These are phyloP conservation scores for Parelbella ahira DNA, from an alignment of 2,888 invertebrate species.

Conservation along the genomic window DNA sequence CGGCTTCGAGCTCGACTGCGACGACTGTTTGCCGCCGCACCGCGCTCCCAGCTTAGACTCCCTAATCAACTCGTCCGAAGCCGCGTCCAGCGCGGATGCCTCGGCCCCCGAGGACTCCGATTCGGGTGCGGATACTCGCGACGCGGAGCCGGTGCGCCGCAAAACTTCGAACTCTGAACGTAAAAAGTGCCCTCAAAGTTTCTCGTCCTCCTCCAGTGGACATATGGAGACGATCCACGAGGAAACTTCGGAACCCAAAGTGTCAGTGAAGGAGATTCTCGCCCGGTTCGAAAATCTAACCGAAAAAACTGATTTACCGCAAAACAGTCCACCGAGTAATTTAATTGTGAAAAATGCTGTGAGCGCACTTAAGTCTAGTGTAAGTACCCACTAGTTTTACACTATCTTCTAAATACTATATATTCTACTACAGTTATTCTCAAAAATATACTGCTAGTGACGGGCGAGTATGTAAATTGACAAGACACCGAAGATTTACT, in stretches of 20 bases:
- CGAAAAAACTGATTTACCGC: slow-evolving; percentile 60
- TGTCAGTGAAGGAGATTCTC: slow-evolving; percentile 90
- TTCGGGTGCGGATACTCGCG: slow-evolving; percentile 84
- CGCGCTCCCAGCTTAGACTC: slow-evolving; percentile 84
- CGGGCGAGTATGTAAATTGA: slow-evolving; percentile 7
- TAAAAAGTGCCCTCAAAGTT: slow-evolving; percentile 70
- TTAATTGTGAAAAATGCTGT: slow-evolving; percentile 16
- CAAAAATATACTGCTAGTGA: slow-evolving; percentile 7
- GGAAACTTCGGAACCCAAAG: slow-evolving; percentile 88
- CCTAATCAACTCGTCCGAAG: slow-evolving; percentile 85
- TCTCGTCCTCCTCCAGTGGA: slow-evolving; percentile 80
- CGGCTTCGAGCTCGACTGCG: slow-evolving; percentile 65
- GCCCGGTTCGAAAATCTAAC: slow-evolving; percentile 88
- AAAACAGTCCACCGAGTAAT: slow-evolving; percentile 32
- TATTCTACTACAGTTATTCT: neutral
- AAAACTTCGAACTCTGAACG: slow-evolving; percentile 41
- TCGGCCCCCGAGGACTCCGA: slow-evolving; percentile 83
- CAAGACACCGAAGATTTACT: slow-evolving; percentile 8
- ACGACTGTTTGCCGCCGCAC: slow-evolving; percentile 53
- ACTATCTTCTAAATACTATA: too few relatives aligned
- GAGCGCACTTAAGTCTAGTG: slow-evolving; percentile 12
- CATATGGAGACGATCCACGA: slow-evolving; percentile 92
- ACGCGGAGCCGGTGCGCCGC: slow-evolving; percentile 58
- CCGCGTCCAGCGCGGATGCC: slow-evolving; percentile 82
- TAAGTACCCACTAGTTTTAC: slow-evolving; percentile 8